A percentile compares a stretch with the other conserved stretches of the same genome.
These are phyloP conservation scores for Aldrovandia affinis DNA, from an alignment of 2,797 vertebrate genomes.

Conservation along the genomic window DNA sequence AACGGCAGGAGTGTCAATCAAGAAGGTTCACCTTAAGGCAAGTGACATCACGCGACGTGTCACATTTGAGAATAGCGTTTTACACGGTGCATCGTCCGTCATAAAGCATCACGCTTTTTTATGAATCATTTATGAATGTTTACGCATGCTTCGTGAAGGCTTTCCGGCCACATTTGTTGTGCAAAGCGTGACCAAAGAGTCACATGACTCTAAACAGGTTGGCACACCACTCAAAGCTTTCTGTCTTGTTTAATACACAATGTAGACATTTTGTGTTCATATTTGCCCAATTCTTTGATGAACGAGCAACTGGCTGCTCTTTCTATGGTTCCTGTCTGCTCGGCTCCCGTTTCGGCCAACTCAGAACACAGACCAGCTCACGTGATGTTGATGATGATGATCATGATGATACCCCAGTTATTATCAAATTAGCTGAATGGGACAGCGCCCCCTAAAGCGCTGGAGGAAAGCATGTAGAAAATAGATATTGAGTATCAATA, in stretches of 20 bases:
- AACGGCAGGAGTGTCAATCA: background rate
- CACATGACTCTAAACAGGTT: too few relatives aligned
- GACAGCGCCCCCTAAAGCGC: slow-evolving; percentile 42
- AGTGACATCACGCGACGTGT: background rate
- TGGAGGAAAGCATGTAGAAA: slow-evolving; percentile 50
- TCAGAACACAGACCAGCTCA: background rate
- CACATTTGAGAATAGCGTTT: too few relatives aligned
- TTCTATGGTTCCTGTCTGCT: background rate
- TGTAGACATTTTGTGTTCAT: too few relatives aligned
- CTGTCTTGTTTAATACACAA: too few relatives aligned
- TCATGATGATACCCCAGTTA: background rate
- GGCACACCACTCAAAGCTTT: too few relatives aligned
- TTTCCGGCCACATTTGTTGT: too few relatives aligned
- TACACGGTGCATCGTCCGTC: too few relatives aligned
- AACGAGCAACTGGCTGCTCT: background rate
- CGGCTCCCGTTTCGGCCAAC: too few relatives aligned
- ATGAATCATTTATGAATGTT: background rate
- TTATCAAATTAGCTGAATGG: background rate
- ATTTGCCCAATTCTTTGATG: background rate
- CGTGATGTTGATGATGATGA: too few relatives aligned
- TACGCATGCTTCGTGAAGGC: background rate
- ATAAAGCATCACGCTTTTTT: too few relatives aligned
- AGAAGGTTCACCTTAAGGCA: background rate
- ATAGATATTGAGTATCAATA: slow-evolving; percentile 34
- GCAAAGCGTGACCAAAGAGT: too few relatives aligned